Base-by-base conservation (phyloP, 2,113 vertebrate species). In the Spilogale gracilis region DNA sequence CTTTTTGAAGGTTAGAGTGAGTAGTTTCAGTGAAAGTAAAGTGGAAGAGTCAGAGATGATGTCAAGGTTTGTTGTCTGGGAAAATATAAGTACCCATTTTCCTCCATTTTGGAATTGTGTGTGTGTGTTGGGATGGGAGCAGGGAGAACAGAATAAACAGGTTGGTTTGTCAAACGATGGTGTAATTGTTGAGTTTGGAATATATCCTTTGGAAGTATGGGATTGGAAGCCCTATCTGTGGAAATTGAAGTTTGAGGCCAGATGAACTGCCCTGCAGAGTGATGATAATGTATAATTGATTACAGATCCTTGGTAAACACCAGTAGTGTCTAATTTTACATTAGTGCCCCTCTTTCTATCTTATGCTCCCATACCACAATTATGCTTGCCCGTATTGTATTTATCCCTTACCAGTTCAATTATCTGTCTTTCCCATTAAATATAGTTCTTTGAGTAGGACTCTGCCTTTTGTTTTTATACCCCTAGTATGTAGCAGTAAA, bases 1-100 rank as follows among this genome's bases (percentile, higher is more conserved):
- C 23, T 52, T 65, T 83, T 74, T 58, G 50, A 95, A 95, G 52
- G 50, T 60, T 5, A 87, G 20, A 94, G 14, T 74, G 76, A 79
- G 17, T 16, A 80, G 61, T 90, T 97, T 91, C 50, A 86, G 17
- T 91, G 38, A 91, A 92, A 79, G 5, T 85, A 89, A 93, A 96
- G 14, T 38, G 30, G 32, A 89, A 89, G 67, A 89, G 45, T 79
- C 60, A 83, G 60, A 11, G 18, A 43, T 81, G 74, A 76, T 81
- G 43, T 13, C 61, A 79, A 58, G 61, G 56, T 82, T 97, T 48
- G 20, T 85, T 81, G 50, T 20, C 21, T 69, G 45, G 65, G 18
- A 85, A 82, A 91, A 67, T 73, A 9, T 52, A 56, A 60, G 20
- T 92, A 67, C 25, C 38, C 27, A 45, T 91, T 94, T 93, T 61